Evolutionary conservation across 2,113 vertebrate species (phyloP).

Genomic region (Oryzias melastigma): DNA sequence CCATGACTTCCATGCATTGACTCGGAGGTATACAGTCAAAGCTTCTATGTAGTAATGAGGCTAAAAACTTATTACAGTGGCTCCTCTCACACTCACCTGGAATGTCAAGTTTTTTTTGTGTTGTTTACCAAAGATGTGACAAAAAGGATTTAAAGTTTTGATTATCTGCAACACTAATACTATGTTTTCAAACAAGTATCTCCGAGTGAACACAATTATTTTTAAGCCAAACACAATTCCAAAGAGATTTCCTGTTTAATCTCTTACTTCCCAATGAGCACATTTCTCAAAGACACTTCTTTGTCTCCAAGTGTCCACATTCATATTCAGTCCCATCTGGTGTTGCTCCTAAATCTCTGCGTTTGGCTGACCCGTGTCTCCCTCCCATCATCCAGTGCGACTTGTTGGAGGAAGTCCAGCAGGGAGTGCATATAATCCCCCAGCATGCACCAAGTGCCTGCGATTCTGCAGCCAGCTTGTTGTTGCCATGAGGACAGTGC

Average conservation of each 20-base stretch:
- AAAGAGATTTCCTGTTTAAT: not conserved
- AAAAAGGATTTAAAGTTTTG: no score
- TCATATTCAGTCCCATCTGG: slow-evolving; percentile 61
- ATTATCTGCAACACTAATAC: no score
- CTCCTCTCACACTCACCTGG: no score
- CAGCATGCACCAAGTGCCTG: slow-evolving; percentile 47
- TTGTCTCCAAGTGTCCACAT: slow-evolving; percentile 27
- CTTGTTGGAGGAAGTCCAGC: slow-evolving; percentile 59
- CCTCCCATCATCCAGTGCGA: slow-evolving; percentile 58
- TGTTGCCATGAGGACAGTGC: slow-evolving; percentile 63
- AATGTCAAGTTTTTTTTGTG: no score
- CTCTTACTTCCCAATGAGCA: no score
- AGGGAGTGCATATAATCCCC: slow-evolving; percentile 65
- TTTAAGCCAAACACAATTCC: not conserved
- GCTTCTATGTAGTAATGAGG: no score
- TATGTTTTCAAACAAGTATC: no score
- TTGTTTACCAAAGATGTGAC: no score
- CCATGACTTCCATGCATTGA: no score
- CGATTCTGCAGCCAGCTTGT: slow-evolving; percentile 40
- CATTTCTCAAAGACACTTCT: slow-evolving; percentile 8
- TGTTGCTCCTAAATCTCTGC: slow-evolving; percentile 56
- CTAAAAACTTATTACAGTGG: no score
- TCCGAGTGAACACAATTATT: no score
- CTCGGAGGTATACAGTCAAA: no score
- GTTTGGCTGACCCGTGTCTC: slow-evolving; percentile 64